These are phyloP conservation scores for Gallinago undulata DNA, from an alignment of 2,113 vertebrate genomes.

Conservation along the genomic window DNA sequence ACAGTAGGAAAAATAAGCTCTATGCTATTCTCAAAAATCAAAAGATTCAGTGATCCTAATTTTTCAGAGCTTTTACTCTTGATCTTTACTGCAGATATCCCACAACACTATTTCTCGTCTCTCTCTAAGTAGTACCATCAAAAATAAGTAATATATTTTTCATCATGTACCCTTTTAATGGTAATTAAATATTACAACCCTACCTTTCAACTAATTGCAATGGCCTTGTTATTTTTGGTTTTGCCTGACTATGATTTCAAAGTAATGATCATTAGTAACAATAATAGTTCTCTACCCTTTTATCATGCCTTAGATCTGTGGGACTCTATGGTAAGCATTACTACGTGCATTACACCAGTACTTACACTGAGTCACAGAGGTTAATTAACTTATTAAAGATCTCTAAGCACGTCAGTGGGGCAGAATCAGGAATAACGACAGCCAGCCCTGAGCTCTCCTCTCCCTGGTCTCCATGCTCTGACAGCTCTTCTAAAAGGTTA, in stretches of 20 bases:
- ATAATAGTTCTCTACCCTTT: conserved; percentile 35
- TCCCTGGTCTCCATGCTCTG: neutral
- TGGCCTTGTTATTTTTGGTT: conserved; percentile 55
- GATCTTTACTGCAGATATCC: neutral
- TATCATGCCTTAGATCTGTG: conserved; percentile 40
- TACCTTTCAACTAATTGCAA: conserved; percentile 39
- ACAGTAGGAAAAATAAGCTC: neutral
- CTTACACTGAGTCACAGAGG: conserved; percentile 39
- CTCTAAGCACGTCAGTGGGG: neutral
- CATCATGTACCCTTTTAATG: conserved; percentile 21
- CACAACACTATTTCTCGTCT: neutral
- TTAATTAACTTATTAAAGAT: conserved; percentile 63
- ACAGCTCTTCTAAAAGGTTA: neutral
- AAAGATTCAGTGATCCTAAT: neutral
- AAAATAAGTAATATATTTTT: conserved; percentile 43
- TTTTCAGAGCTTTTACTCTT: neutral
- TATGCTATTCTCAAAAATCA: neutral
- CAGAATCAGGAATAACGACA: neutral
- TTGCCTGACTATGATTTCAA: conserved; percentile 47
- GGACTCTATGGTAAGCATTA: neutral
- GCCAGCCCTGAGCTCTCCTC: neutral
- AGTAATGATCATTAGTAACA: conserved; percentile 40
- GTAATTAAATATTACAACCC: conserved; percentile 36
- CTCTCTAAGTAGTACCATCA: neutral
- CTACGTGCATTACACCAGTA: conserved; percentile 26